These are phyloP conservation scores for Labeo catla DNA, from an alignment of 2,113 vertebrate genomes.

Conservation along the genomic window DNA sequence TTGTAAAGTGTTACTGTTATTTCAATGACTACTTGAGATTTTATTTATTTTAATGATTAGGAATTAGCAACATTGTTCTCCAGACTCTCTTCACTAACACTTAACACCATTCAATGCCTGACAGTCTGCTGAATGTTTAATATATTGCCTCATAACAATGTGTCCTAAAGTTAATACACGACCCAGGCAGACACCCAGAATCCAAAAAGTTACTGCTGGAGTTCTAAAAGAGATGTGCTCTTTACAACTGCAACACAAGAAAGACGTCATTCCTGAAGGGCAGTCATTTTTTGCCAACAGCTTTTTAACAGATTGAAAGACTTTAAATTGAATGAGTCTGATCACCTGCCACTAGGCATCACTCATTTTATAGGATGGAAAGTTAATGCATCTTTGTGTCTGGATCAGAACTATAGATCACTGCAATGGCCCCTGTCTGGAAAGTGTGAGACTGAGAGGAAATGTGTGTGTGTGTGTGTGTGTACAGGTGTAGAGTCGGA, in stretches of 20 bases:
- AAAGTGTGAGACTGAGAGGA: conserved; percentile 21
- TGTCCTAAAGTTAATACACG: conserved; percentile 41
- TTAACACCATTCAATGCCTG: conserved; percentile 69
- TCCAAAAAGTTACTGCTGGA: conserved; percentile 16
- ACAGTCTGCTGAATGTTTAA: conserved; percentile 79
- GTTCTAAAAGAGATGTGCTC: conserved; percentile 1
- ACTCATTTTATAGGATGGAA: conserved; percentile 61
- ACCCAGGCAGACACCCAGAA: conserved; percentile 17
- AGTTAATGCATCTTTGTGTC: conserved; percentile 63
- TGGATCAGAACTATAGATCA: conserved; percentile 58
- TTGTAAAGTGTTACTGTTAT: too few species aligned
- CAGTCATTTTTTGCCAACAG: not conserved
- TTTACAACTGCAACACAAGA: conserved; percentile 17
- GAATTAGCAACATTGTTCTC: not conserved
- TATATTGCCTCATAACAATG: conserved; percentile 68
- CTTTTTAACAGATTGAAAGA: conserved; percentile 62
- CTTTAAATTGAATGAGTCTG: conserved; percentile 54
- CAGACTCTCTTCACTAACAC: conserved; percentile 58
- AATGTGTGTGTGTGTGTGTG: not conserved
- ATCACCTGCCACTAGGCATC: conserved; percentile 58
- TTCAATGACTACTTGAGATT: not conserved
- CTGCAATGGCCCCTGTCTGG: conserved; percentile 40
- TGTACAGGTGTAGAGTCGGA: conserved; percentile 27
- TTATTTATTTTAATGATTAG: not conserved
- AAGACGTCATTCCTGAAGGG: conserved; percentile 22